Percentiles rank a stretch among this genome's conserved stretches.
Conservation (phyloP, 2,113 vertebrate species). For the Nycticorax nycticorax region DNA sequence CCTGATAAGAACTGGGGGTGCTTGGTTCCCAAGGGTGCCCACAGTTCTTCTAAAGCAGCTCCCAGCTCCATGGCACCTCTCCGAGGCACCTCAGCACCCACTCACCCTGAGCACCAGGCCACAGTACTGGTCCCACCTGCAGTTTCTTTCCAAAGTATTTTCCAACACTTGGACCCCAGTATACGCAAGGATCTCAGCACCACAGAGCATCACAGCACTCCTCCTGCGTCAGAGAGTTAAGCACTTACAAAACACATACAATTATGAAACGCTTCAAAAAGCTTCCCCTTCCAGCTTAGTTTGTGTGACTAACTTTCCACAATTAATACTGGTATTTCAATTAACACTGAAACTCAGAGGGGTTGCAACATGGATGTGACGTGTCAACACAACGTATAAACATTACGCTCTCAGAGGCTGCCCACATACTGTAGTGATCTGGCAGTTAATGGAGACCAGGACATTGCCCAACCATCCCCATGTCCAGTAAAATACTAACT, state of each 20-base stretch:
- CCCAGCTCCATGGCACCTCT: background rate
- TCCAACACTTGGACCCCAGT: rapidly evolving
- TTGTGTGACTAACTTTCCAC: constrained; percentile 26
- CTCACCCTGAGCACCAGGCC: background rate
- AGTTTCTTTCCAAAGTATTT: background rate
- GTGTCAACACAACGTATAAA: background rate
- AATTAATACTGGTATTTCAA: background rate
- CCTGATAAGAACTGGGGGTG: background rate
- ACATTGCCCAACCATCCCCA: background rate
- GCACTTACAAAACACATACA: background rate
- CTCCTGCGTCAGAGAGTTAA: background rate
- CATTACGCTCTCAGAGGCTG: background rate
- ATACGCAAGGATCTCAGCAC: rapidly evolving
- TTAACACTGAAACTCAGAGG: background rate
- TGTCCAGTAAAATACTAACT: background rate
- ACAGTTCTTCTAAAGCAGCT: background rate
- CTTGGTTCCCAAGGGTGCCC: background rate
- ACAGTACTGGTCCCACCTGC: background rate
- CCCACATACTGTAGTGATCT: background rate
- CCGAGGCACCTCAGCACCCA: background rate
- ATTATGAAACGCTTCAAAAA: background rate
- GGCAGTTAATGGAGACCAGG: background rate
- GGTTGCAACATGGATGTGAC: background rate
- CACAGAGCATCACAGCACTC: background rate
- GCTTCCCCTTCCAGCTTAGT: background rate